phyloP scores from a whole-genome alignment of 2,113 vertebrate species.

The Astatoreochromis straeleni region DNA sequence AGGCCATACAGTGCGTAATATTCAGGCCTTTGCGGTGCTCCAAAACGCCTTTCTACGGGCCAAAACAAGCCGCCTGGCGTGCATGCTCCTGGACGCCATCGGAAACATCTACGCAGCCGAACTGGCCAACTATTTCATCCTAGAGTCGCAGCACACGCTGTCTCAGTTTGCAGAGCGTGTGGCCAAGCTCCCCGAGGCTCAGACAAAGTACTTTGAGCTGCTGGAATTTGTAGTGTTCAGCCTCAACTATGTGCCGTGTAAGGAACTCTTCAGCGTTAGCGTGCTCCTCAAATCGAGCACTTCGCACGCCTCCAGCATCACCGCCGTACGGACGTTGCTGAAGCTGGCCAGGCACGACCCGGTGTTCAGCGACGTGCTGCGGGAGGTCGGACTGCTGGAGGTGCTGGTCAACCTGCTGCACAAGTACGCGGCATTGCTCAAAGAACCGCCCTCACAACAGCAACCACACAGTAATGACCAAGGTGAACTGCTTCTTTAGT shows the following conservation, averaged over 20 bases:
- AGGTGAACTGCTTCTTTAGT: constrained; percentile 64
- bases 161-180: constrained; percentile 95
- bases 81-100: constrained; percentile 91
- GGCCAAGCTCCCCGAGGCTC: constrained; percentile 84
- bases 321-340: constrained; percentile 84
- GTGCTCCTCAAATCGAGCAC: constrained; percentile 92
- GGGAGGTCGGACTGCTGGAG: constrained; percentile 95
- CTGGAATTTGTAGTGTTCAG: constrained; percentile 95
- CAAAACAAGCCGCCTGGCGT: constrained; percentile 86
- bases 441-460: constrained; percentile 79
- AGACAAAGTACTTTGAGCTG: constrained; percentile 95
- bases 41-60: constrained; percentile 95
- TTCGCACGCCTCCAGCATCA: constrained; percentile 89
- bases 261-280: constrained; percentile 96
- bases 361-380: constrained; percentile 95
- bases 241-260: constrained; percentile 97
- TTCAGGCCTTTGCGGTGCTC: constrained; percentile 94
- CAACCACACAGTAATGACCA: constrained; percentile 73
- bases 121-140: constrained; percentile 94
- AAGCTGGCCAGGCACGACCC: constrained; percentile 89
- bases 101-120: constrained; percentile 91
- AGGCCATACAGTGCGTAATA: constrained; percentile 93
- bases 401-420: constrained; percentile 97
- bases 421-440: constrained; percentile 96
- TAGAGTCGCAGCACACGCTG: constrained; percentile 93